Percentiles rank a stretch among this genome's conserved stretches.
Evolutionary conservation across 2,113 vertebrate species (phyloP).

Genomic region (Phrynosoma platyrhinos): DNA sequence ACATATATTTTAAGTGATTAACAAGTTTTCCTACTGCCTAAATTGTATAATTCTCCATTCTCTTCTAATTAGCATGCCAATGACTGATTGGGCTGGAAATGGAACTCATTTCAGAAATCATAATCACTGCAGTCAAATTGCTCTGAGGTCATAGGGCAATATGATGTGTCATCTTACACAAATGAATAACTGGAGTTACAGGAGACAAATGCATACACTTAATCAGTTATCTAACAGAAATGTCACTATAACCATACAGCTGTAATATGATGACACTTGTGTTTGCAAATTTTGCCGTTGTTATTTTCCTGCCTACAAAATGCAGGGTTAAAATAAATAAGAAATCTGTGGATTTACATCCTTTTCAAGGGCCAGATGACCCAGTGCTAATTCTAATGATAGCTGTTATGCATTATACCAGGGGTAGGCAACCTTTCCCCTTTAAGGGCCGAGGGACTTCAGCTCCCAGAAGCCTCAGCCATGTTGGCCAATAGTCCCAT

Average conservation of each 20-base stretch:
- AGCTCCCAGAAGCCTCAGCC: too few relatives aligned
- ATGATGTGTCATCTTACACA: conserved; percentile 30
- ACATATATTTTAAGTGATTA: neutral
- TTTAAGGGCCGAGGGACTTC: too few relatives aligned
- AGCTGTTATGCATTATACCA: neutral
- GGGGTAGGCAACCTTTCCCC: too few relatives aligned
- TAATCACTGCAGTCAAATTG: conserved; percentile 36
- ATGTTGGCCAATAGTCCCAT: too few relatives aligned
- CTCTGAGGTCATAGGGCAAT: conserved; percentile 32
- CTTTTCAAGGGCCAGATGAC: conserved; percentile 27
- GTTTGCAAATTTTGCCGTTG: conserved; percentile 29
- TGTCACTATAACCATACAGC: conserved; percentile 35
- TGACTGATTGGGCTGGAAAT: conserved; percentile 6
- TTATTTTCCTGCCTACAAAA: conserved; percentile 13
- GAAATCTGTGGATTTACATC: neutral
- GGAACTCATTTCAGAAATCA: conserved; percentile 42
- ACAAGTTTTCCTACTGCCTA: neutral
- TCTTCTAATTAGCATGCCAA: conserved; percentile 39
- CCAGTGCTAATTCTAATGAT: conserved; percentile 6
- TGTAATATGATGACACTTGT: conserved; percentile 25
- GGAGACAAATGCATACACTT: neutral
- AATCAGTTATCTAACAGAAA: conserved; percentile 37
- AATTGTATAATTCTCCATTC: conserved; percentile 9
- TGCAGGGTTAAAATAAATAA: conserved; percentile 38
- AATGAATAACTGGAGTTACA: conserved; percentile 35